These are phyloP conservation scores for Helogale parvula DNA, from an alignment of 2,113 vertebrate genomes.

Conservation along the genomic window DNA sequence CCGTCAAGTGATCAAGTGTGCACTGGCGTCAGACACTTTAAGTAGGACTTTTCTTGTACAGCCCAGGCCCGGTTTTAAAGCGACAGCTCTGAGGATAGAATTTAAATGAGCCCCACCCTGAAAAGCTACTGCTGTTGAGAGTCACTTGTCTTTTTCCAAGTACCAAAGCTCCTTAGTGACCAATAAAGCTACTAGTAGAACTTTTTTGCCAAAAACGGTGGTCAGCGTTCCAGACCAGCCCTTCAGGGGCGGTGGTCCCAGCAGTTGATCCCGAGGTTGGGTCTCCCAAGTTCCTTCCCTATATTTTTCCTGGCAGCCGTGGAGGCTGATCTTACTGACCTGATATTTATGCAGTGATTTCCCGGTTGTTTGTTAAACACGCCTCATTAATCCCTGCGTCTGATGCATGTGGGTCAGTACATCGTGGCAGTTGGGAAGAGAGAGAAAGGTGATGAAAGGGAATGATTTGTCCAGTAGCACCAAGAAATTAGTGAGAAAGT, in stretches of 20 bases:
- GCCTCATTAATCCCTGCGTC: not conserved
- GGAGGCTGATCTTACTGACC: not conserved
- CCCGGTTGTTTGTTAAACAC: not conserved
- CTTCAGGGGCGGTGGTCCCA: rapidly evolving
- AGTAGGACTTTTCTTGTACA: not conserved
- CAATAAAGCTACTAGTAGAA: not conserved
- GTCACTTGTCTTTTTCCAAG: not conserved
- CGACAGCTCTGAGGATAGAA: not conserved
- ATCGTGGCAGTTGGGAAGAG: not conserved
- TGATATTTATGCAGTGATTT: not conserved
- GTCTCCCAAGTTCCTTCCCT: not conserved
- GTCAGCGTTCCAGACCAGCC: not conserved
- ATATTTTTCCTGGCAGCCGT: not conserved
- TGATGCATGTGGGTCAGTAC: not conserved
- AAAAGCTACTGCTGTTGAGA: not conserved
- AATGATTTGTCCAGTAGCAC: not conserved
- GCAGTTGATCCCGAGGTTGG: rapidly evolving
- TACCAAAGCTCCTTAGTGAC: not conserved
- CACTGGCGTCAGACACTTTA: not conserved
- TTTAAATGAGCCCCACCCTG: conserved; percentile 48
- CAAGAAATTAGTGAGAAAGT: not conserved
- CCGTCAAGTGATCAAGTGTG: not conserved
- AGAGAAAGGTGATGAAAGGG: not conserved
- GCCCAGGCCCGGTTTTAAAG: not conserved
- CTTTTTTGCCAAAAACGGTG: not conserved